Conservation (phyloP, 2,888 invertebrate species). For the Epinotia nisella region DNA sequence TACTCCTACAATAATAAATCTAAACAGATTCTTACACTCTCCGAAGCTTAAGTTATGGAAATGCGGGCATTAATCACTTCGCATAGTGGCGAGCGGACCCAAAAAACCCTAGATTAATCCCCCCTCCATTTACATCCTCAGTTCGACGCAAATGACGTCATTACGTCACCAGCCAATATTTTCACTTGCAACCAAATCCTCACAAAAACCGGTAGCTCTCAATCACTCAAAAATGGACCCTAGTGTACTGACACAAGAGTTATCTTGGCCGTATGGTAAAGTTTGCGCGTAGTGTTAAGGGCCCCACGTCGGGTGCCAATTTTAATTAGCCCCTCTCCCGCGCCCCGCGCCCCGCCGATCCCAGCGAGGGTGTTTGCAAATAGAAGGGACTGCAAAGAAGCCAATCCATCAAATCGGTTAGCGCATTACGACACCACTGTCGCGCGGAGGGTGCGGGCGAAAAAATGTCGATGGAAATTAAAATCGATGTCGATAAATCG, state of each 20-base stretch:
- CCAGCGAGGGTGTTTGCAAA: slow-evolving; percentile 82
- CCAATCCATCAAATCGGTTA: slow-evolving; percentile 84
- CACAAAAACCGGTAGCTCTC: slow-evolving; percentile 35
- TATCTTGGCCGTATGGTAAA: neutral
- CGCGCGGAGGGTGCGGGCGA: slow-evolving; percentile 64
- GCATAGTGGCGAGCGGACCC: slow-evolving; percentile 35
- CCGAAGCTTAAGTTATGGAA: slow-evolving; percentile 25
- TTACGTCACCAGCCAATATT: slow-evolving; percentile 60
- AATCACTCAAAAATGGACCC: slow-evolving; percentile 49
- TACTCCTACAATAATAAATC: slow-evolving; percentile 21
- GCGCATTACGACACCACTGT: slow-evolving; percentile 82
- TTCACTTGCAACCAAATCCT: slow-evolving; percentile 53
- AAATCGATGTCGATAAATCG: slow-evolving; percentile 12
- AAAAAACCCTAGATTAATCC: slow-evolving; percentile 41
- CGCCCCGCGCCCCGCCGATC: slow-evolving; percentile 50
- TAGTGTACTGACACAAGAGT: slow-evolving; percentile 44
- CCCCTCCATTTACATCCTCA: slow-evolving; percentile 43
- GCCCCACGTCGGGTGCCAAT: slow-evolving; percentile 70
- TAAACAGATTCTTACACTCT: slow-evolving; percentile 23
- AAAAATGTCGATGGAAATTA: slow-evolving; percentile 36
- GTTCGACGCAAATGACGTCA: slow-evolving; percentile 48
- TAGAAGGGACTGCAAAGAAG: slow-evolving; percentile 82
- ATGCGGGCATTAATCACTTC: slow-evolving; percentile 38
- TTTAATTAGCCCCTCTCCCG: slow-evolving; percentile 77
- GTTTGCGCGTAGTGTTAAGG: slow-evolving; percentile 46